A percentile compares a stretch with the other conserved stretches of the same genome.
Evolutionary conservation across 2,888 invertebrate genomes (phyloP).

Genomic region (Lycia hirtaria): DNA sequence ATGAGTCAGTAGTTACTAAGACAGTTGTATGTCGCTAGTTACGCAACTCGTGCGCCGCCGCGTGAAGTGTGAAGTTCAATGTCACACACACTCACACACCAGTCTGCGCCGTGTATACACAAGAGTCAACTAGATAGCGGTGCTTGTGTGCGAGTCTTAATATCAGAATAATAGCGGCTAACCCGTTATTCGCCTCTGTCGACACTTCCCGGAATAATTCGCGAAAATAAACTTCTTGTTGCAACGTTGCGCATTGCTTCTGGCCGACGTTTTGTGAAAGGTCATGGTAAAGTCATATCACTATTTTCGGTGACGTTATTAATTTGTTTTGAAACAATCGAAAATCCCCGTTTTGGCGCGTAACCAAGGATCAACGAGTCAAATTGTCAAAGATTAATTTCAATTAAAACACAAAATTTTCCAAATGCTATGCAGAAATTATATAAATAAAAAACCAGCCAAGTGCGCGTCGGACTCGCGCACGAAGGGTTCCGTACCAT

Average conservation of each 20-base stretch:
- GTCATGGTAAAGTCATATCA: conserved; percentile 72
- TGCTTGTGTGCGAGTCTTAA: conserved; percentile 57
- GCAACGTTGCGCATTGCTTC: conserved; percentile 59
- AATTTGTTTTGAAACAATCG: conserved; percentile 41
- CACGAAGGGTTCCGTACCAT: too few species aligned
- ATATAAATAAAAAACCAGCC: too few species aligned
- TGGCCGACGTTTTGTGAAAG: conserved; percentile 66
- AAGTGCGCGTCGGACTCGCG: too few species aligned
- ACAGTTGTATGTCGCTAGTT: conserved; percentile 54
- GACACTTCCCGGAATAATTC: conserved; percentile 79
- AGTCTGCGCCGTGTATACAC: conserved; percentile 40
- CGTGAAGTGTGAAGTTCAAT: conserved; percentile 85
- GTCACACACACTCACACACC: conserved; percentile 74
- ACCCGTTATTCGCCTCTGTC: conserved; percentile 81
- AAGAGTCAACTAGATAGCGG: conserved; percentile 49
- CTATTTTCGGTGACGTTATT: conserved; percentile 55
- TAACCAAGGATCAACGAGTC: background rate
- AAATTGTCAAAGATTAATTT: background rate
- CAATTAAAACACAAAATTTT: background rate
- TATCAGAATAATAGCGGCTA: conserved; percentile 77
- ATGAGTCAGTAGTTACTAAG: conserved; percentile 18
- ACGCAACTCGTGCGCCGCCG: conserved; percentile 79
- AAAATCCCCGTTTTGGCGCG: conserved; percentile 22
- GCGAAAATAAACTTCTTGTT: conserved; percentile 73
- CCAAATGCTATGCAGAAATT: background rate